phyloP scores from a whole-genome alignment of 2,888 invertebrate genomes.

The Cephus nigrinus region DNA sequence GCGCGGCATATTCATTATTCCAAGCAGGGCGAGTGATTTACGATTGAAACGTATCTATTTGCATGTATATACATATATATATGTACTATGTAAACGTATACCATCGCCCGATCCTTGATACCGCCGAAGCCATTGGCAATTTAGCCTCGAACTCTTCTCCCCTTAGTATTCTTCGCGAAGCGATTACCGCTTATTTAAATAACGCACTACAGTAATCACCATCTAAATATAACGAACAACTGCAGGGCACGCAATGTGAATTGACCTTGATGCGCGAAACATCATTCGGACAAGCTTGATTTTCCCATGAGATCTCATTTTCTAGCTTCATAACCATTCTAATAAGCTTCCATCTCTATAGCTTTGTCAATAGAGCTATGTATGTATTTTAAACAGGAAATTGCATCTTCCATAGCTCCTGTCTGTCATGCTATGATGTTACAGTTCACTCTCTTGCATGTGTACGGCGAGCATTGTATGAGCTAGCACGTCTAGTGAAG shows the following conservation, averaged over 20 bases:
- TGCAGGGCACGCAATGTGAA: constrained; percentile 14
- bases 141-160: constrained; percentile 19
- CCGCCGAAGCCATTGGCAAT: not conserved
- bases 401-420: not conserved
- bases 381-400: not conserved
- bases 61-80: not conserved
- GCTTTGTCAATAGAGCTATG: not conserved
- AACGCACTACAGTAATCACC: constrained; percentile 27
- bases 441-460: not conserved
- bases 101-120: not conserved
- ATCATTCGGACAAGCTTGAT: not conserved
- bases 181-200: constrained; percentile 31
- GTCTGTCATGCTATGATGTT: not conserved
- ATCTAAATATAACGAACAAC: constrained; percentile 24
- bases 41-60: not conserved
- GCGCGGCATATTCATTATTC: not conserved
- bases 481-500: not conserved
- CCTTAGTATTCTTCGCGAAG: constrained; percentile 19
- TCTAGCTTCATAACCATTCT: not conserved
- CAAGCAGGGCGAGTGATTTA: not conserved
- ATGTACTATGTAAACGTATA: not conserved
- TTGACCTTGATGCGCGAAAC: constrained; percentile 22
- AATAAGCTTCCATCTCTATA: not conserved
- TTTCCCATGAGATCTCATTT: not conserved
- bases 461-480: not conserved